Conservation (phyloP, 2,888 invertebrate genomes). For the Elegia similella region DNA sequence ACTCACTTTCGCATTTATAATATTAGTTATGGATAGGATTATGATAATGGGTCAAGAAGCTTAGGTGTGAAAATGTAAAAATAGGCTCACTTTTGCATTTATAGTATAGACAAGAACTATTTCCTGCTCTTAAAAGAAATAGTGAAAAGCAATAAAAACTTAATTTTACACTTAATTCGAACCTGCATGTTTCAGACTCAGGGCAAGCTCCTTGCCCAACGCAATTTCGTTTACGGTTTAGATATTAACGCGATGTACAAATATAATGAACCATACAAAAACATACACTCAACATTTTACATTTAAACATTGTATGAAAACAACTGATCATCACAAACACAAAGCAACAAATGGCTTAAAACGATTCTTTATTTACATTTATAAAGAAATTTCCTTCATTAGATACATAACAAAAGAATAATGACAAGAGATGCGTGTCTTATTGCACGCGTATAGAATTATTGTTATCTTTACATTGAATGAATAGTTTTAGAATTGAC, state of each 20-base stretch:
- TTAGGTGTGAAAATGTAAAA: too few relatives aligned
- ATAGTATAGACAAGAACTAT: too few relatives aligned
- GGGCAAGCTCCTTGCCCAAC: too few relatives aligned
- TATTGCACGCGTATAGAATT: conserved; percentile 17
- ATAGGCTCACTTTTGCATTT: too few relatives aligned
- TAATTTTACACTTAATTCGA: too few relatives aligned
- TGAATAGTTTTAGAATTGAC: neutral
- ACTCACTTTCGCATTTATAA: too few relatives aligned
- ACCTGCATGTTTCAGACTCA: too few relatives aligned
- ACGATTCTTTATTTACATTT: neutral
- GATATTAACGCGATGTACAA: neutral
- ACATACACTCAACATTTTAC: neutral
- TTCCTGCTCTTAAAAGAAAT: too few relatives aligned
- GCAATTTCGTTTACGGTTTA: too few relatives aligned
- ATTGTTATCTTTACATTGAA: conserved; percentile 1
- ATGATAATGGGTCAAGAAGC: too few relatives aligned
- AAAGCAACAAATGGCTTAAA: conserved; percentile 10
- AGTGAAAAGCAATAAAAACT: too few relatives aligned
- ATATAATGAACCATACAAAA: neutral
- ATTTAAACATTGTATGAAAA: neutral
- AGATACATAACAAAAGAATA: conserved; percentile 6
- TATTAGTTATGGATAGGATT: too few relatives aligned
- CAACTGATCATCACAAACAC: neutral
- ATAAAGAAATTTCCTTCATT: conserved; percentile 4
- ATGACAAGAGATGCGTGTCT: conserved; percentile 6